phyloP scores from a whole-genome alignment of 2,113 vertebrate species.

The Fregetta grallaria region DNA sequence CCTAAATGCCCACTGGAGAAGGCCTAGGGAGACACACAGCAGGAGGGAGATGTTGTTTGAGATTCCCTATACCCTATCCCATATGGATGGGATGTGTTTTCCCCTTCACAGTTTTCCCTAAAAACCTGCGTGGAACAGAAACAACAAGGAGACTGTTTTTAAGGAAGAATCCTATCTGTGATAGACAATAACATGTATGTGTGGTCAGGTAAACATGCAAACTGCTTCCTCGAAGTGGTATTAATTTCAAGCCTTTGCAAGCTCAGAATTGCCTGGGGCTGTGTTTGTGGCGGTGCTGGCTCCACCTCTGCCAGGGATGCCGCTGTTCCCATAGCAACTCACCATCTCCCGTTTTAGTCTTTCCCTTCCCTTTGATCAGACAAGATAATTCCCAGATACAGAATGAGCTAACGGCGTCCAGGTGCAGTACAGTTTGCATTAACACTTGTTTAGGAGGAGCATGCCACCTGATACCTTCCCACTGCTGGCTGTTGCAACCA shows the following conservation, averaged over 20 bases:
- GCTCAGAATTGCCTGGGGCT: neutral
- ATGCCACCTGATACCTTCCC: neutral
- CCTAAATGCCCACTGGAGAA: neutral
- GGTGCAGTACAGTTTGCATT: neutral
- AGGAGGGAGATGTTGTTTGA: neutral
- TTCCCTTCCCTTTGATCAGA: neutral
- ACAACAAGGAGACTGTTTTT: neutral
- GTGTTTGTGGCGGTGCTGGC: neutral
- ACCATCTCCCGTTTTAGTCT: neutral
- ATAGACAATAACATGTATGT: neutral
- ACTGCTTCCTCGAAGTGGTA: neutral
- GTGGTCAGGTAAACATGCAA: neutral
- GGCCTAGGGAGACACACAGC: neutral
- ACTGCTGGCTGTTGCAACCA: neutral
- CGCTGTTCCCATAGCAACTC: conserved; percentile 61
- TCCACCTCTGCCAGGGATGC: conserved; percentile 29
- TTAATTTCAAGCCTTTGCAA: neutral
- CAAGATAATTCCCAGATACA: neutral
- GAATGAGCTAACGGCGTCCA: neutral
- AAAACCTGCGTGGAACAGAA: neutral
- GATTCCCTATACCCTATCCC: neutral
- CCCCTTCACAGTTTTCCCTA: neutral
- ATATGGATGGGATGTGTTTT: neutral
- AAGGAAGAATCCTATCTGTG: neutral
- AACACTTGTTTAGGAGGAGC: neutral